Base-by-base conservation (phyloP, 2,113 vertebrate species). In the Cynoglossus semilaevis region DNA sequence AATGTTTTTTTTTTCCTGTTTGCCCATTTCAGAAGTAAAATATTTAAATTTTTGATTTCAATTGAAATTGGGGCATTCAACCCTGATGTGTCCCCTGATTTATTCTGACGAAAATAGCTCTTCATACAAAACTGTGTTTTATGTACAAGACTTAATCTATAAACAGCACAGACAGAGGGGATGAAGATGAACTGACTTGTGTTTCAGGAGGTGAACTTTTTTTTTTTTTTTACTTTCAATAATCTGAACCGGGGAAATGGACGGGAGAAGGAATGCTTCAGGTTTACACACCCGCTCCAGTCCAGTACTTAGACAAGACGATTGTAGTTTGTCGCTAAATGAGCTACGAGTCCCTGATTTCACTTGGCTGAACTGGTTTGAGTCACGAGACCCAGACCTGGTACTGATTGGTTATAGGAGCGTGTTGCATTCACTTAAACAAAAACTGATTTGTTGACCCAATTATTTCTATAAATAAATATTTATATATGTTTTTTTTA, bases 61-160 rank as follows among this genome's bases (percentile, higher is more conserved):
- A 92, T 92, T 86, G 81, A 80, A 85, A 79, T 49, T 72, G 80
- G 87, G 86, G 80, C 79, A 80, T 85, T 85, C 70, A 72, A 85
- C 76, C 80, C 77, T 86, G 83, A 88, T 77, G 71, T 93, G 93
- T 93, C 92, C 93, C 92, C 92, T 93, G 91, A 92, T 91, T 94
- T 93, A 90, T 92, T 92, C 88, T 92, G 90, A 90, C 93, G 95
- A 98, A 98, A 98, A 99, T 99, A 98, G 95, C 93, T 95, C 87
- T 99, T 97, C 95, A 94, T 99, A 97, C 94, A 98, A 99, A 98
- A 98, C 92, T 92, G 92, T 95, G 86, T 93, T 58, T 90, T 94
- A 95, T 98, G 89, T 96, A 96, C 95, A 98, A 92, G 93, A 79
- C 89, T 91, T 83, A 91, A 91, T 75, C 79, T 89, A 86, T 79